These are phyloP conservation scores for Vanessa tameamea DNA, from an alignment of 1,140 invertebrate genomes.

Conservation along the genomic window DNA sequence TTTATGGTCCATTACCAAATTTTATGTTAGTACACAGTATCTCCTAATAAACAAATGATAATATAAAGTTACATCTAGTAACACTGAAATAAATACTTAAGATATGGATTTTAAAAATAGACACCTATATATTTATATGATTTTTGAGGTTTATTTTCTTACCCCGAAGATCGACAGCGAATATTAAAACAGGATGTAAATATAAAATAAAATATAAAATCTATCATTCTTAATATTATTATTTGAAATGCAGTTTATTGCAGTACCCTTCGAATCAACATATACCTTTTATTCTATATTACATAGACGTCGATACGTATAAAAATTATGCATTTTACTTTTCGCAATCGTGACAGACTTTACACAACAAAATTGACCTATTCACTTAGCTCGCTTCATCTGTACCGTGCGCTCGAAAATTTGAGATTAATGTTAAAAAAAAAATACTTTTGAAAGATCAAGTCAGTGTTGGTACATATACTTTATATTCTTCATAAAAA, in stretches of 20 bases:
- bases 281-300: constrained; percentile 65
- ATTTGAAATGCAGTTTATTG: constrained; percentile 72
- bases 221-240: constrained; percentile 64
- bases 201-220: constrained; percentile 62
- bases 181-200: constrained; percentile 44
- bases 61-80: constrained; percentile 18
- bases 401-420: constrained; percentile 36
- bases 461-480: constrained; percentile 71
- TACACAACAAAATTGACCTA: constrained; percentile 57
- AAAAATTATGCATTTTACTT: constrained; percentile 64
- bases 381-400: constrained; percentile 34
- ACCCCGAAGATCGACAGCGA: constrained; percentile 25
- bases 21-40: constrained; percentile 10
- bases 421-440: constrained; percentile 41
- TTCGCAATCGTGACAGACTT: constrained; percentile 50
- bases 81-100: constrained; percentile 15
- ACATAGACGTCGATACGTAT: constrained; percentile 61
- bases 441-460: constrained; percentile 55
- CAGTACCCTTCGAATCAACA: constrained; percentile 66
- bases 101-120: constrained; percentile 26
- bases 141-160: constrained; percentile 19
- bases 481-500: constrained; percentile 79
- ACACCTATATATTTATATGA: constrained; percentile 14
- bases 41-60: constrained; percentile 12
- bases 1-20: constrained; percentile 14